Conservation (phyloP, 2,888 invertebrate species). For the Pristionchus fissidentatus region DNA sequence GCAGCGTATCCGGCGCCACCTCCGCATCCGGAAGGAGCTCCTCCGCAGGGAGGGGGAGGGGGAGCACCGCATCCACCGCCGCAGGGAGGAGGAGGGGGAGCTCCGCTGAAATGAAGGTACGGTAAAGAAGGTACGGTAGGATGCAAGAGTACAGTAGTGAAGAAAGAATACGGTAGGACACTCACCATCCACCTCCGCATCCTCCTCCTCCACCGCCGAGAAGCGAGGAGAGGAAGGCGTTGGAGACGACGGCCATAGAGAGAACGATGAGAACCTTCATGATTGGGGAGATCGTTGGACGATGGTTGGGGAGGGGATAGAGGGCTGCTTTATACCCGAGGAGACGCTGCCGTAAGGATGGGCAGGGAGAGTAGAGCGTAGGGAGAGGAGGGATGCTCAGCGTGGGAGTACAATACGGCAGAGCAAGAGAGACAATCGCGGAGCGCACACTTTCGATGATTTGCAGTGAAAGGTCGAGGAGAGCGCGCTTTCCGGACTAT, state of each 20-base stretch:
- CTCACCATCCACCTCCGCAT: slow-evolving; percentile 43
- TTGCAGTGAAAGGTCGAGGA: no score
- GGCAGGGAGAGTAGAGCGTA: not conserved
- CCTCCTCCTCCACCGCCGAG: slow-evolving; percentile 45
- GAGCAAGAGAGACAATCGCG: not conserved
- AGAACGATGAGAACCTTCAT: slow-evolving; percentile 38
- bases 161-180: not conserved
- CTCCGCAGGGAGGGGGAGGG: slow-evolving; percentile 30
- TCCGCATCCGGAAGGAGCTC: slow-evolving; percentile 21
- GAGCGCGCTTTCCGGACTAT: no score
- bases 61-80: slow-evolving; percentile 20
- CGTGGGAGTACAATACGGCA: no score
- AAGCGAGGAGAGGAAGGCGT: slow-evolving; percentile 37
- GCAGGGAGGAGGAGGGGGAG: slow-evolving; percentile 40
- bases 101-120: not conserved
- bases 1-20: not conserved
- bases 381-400: not conserved
- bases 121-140: not conserved
- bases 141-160: not conserved
- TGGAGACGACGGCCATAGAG: slow-evolving; percentile 10
- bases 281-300: slow-evolving; percentile 75
- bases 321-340: slow-evolving; percentile 7
- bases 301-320: not conserved
- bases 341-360: not conserved
- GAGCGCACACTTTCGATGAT: no score